Evolutionary conservation across 2,888 invertebrate genomes (phyloP).

Genomic region (Drosophila falleni): DNA sequence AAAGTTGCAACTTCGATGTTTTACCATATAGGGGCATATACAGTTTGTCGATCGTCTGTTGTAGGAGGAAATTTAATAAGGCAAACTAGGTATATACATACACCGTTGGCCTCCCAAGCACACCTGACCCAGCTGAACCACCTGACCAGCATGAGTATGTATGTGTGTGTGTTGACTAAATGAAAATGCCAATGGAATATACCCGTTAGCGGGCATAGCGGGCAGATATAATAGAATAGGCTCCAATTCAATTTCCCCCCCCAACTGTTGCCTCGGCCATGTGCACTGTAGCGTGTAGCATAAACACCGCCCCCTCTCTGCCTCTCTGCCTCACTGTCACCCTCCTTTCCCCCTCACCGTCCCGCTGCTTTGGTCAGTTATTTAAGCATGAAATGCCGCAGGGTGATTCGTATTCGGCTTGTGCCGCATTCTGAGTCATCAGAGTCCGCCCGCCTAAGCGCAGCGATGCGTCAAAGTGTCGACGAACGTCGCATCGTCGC

Average conservation of each 20-base stretch:
- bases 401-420: constrained; percentile 33
- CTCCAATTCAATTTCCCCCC: constrained; percentile 15
- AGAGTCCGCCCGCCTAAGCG: constrained; percentile 52
- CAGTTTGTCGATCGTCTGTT: constrained; percentile 6
- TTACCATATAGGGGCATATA: constrained; percentile 6
- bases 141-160: constrained; percentile 2
- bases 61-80: constrained; percentile 21
- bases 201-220: constrained; percentile 45
- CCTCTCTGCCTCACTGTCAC: not conserved
- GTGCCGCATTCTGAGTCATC: constrained; percentile 68
- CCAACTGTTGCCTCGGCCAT: constrained; percentile 12
- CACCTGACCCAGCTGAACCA: constrained; percentile 15
- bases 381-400: constrained; percentile 65
- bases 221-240: constrained; percentile 1
- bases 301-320: constrained; percentile 7
- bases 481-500: constrained; percentile 60
- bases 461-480: constrained; percentile 79
- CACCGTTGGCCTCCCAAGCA: not conserved
- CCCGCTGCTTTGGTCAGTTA: constrained; percentile 43
- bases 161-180: constrained; percentile 26
- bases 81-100: not conserved
- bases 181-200: constrained; percentile 39
- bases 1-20: constrained; percentile 2
- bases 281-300: constrained; percentile 68
- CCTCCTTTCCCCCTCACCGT: not conserved